Conservation (phyloP, 1,140 invertebrate genomes). For the Drosophila insularis region DNA sequence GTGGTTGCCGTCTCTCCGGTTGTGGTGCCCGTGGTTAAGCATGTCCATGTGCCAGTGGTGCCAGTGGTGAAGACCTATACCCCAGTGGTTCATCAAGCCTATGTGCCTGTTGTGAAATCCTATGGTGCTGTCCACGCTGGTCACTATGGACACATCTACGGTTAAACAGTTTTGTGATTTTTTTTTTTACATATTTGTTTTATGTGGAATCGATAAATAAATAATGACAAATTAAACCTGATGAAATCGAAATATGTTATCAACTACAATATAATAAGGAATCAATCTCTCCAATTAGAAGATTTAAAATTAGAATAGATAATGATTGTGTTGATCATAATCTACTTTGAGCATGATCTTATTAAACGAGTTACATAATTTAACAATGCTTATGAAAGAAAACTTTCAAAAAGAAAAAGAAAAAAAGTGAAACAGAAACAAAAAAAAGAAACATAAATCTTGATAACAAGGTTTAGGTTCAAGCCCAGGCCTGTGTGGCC, state of each 20-base stretch:
- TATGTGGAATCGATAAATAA: neutral
- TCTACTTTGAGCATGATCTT: neutral
- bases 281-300: neutral
- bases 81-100: conserved; percentile 11
- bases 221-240: neutral
- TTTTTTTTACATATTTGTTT: neutral
- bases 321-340: neutral
- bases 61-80: conserved; percentile 43
- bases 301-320: neutral
- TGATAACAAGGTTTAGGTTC: conserved; percentile 35
- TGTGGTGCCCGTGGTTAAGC: conserved; percentile 39
- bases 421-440: conserved; percentile 8
- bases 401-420: neutral
- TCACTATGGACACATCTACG: conserved; percentile 38
- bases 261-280: too few species aligned
- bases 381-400: neutral
- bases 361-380: neutral
- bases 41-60: conserved; percentile 35
- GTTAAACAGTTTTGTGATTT: conserved; percentile 2
- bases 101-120: conserved; percentile 13
- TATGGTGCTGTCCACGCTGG: neutral
- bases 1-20: conserved; percentile 26
- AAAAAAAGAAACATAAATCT: conserved; percentile 10
- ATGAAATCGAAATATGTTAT: too few species aligned
- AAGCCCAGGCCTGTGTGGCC: neutral